These are phyloP conservation scores for Hycleus cichorii DNA, from an alignment of 1,140 invertebrate species.

Conservation along the genomic window DNA sequence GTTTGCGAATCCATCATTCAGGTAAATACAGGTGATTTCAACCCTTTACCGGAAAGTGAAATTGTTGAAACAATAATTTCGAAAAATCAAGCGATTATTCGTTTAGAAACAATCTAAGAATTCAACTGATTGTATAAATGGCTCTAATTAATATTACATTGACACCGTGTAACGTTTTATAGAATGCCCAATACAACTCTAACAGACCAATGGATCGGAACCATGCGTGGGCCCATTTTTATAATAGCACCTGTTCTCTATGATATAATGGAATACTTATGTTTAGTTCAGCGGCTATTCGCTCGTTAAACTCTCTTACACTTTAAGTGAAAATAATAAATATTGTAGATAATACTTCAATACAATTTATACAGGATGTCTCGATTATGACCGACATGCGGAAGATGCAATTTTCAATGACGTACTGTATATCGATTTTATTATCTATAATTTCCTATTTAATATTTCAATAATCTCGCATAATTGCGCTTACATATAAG, in stretches of 20 bases:
- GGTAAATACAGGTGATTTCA: too few relatives aligned
- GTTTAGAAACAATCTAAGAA: too few relatives aligned
- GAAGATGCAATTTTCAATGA: too few relatives aligned
- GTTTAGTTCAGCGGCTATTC: conserved; percentile 23
- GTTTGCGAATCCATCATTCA: too few relatives aligned
- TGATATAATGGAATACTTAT: conserved; percentile 34
- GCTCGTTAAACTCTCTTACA: conserved; percentile 29
- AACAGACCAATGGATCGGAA: conserved; percentile 20
- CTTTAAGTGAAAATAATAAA: conserved; percentile 31
- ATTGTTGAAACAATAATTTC: neutral
- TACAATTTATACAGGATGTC: too few relatives aligned
- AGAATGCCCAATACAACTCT: too few relatives aligned
- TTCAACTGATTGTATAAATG: neutral
- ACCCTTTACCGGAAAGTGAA: neutral
- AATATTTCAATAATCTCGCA: too few relatives aligned
- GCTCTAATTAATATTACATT: conserved; percentile 27
- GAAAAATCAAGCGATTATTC: neutral
- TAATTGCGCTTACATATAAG: too few relatives aligned
- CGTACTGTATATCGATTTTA: too few relatives aligned
- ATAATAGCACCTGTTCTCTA: conserved; percentile 32
- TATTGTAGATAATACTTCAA: conserved; percentile 22
- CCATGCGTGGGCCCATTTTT: conserved; percentile 32
- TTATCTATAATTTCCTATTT: too few relatives aligned
- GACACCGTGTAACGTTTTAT: conserved; percentile 20
- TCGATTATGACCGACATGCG: too few relatives aligned